Percentiles rank a stretch among this genome's conserved stretches.
phyloP scores from a whole-genome alignment of 2,888 invertebrate species.

The Lymantria dispar region DNA sequence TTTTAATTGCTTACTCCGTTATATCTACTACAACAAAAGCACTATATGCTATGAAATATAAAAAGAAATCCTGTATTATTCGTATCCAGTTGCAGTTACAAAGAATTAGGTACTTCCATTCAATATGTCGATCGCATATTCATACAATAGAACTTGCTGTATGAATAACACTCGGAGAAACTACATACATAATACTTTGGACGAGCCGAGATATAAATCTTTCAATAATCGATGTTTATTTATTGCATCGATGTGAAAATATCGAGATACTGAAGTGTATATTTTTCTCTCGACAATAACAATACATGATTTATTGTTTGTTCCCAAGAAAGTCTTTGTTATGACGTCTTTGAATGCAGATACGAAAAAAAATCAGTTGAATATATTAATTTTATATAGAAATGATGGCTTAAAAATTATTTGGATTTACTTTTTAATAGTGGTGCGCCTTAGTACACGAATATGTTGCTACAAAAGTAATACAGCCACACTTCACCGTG shows the following conservation, averaged over 20 bases:
- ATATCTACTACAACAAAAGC: neutral
- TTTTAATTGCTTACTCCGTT: no score
- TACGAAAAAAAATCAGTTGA: constrained; percentile 3
- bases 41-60: constrained; percentile 7
- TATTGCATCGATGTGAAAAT: constrained; percentile 57
- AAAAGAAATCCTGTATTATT: constrained; percentile 6
- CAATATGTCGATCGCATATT: constrained; percentile 54
- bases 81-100: constrained; percentile 33
- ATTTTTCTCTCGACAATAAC: constrained; percentile 57
- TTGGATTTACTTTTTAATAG: no score
- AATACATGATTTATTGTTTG: constrained; percentile 70
- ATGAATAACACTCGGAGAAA: constrained; percentile 68
- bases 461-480: no score
- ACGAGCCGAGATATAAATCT: constrained; percentile 74
- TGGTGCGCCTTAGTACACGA: no score
- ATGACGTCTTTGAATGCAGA: constrained; percentile 7
- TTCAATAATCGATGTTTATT: constrained; percentile 78
- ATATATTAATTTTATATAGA: neutral
- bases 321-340: constrained; percentile 12
- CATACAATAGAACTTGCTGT: constrained; percentile 51
- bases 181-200: constrained; percentile 49
- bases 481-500: no score
- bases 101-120: constrained; percentile 36
- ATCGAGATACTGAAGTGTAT: constrained; percentile 53
- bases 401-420: neutral